Evolutionary conservation across 2,113 vertebrate species (phyloP), one percentile per base, ranked within the genome.

Genomic region (Nothobranchius furzeri): DNA sequence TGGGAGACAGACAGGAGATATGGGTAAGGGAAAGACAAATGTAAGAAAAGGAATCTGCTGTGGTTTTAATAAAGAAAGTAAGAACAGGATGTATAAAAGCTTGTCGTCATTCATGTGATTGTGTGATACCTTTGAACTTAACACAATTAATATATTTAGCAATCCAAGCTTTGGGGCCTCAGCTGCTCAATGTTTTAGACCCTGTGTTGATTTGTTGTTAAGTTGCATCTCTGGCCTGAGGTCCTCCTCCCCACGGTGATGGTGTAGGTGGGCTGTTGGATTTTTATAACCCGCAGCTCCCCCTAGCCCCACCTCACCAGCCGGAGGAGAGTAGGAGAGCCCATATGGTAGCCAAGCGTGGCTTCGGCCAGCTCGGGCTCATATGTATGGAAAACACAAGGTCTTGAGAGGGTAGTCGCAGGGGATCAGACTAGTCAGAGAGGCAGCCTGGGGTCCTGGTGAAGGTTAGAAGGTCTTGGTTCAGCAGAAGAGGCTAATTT

Each of bases 401-500:
- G 83, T 81, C 78, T 79, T 68, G 43, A 73, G 68, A 76, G 73
- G 69, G 72, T 62, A 75, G 76, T 78, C 75, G 77, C 76, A 70
- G 79, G 86, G 82, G 89, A 79, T 81, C 75, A 63, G 36, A 79
- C 73, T 79, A 77, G 81, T 90, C 76, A 78, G 75, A 80, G 83
- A 81, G 77, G 84, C 85, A 83, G 83, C 86, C 90, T 60, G 25
- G 7, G 78, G 86, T 90, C 81, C 68, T 79, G 80, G 82, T 83
- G 65, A 58, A 86, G 85, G 87, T 85, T 75, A 80, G 83, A 78
- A 91, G 88, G 86, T 91, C 90, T 80, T 68, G 82, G 76, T 85
- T 86, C 63, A 9, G 85, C 83, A 87, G 85, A 77, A 75, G 80
- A 87, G 83, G 82, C 80, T 87, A 81, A 90, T 91, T 88, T 91